Conservation (phyloP, 2,797 vertebrate genomes). For the Karalla daura region DNA sequence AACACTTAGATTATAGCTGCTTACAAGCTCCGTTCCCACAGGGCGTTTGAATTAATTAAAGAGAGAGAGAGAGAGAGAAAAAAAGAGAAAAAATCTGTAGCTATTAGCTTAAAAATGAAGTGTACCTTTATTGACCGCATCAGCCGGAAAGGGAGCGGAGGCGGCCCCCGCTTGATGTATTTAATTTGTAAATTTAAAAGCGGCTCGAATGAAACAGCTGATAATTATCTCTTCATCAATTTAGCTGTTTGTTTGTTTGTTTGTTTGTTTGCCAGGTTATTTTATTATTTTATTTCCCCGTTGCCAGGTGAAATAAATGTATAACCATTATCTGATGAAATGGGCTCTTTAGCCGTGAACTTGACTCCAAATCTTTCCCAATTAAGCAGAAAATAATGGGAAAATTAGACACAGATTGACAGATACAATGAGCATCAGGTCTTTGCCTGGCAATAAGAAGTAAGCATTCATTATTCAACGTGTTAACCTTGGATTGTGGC, state of each 20-base stretch:
- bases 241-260: slow-evolving; percentile 69
- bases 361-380: slow-evolving; percentile 54
- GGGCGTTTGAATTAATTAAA: slow-evolving; percentile 15
- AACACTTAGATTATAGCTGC: neutral
- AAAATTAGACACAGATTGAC: slow-evolving; percentile 55
- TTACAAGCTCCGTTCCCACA: neutral
- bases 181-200: slow-evolving; percentile 58
- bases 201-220: slow-evolving; percentile 50
- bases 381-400: slow-evolving; percentile 63
- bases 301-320: slow-evolving; percentile 73
- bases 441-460: slow-evolving; percentile 40
- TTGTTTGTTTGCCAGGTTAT: slow-evolving; percentile 65
- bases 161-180: slow-evolving; percentile 18
- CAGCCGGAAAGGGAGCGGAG: slow-evolving; percentile 31
- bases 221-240: slow-evolving; percentile 53
- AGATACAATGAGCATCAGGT: slow-evolving; percentile 45
- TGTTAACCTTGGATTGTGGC: slow-evolving; percentile 59
- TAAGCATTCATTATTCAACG: slow-evolving; percentile 61
- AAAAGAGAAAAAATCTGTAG: neutral
- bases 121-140: slow-evolving; percentile 46
- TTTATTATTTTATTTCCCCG: slow-evolving; percentile 14
- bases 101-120: slow-evolving; percentile 52
- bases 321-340: slow-evolving; percentile 67
- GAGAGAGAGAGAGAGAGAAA: too few species aligned
- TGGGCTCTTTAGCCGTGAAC: slow-evolving; percentile 41